Evolutionary conservation across 1,140 invertebrate genomes (phyloP).

Genomic region (Vanessa tameamea): DNA sequence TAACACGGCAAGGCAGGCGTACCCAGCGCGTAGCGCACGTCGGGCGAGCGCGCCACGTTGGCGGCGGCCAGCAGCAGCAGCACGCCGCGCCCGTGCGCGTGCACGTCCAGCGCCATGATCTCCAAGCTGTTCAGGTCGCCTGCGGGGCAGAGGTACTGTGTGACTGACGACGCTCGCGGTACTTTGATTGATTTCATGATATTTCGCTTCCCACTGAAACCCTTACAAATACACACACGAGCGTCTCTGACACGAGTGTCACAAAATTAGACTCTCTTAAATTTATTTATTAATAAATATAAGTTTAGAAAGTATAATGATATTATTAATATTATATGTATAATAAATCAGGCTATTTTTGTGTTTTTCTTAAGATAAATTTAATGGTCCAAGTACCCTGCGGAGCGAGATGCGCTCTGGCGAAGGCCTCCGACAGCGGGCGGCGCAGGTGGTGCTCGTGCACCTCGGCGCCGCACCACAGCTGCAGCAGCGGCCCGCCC

Average conservation of each 20-base stretch:
- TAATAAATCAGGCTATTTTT: no score
- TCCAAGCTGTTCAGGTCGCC: slow-evolving; percentile 59
- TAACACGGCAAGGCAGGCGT: no score
- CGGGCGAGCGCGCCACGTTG: slow-evolving; percentile 83
- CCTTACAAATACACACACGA: no score
- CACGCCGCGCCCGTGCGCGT: slow-evolving; percentile 83
- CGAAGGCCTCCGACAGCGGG: slow-evolving; percentile 52
- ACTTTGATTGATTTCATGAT: not conserved
- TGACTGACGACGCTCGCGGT: not conserved
- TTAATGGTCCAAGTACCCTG: slow-evolving; percentile 30
- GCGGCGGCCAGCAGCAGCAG: slow-evolving; percentile 88
- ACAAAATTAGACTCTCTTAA: no score
- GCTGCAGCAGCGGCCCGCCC: slow-evolving; percentile 59
- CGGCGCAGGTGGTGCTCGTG: slow-evolving; percentile 57
- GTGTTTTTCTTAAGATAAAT: no score
- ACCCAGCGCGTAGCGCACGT: slow-evolving; percentile 77
- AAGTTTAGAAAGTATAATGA: no score
- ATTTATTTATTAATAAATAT: not conserved
- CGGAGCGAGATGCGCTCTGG: slow-evolving; percentile 47
- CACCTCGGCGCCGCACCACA: slow-evolving; percentile 58
- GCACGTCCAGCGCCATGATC: slow-evolving; percentile 61
- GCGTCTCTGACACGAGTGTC: no score
- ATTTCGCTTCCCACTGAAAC: no score
- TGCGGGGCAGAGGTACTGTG: slow-evolving; percentile 26
- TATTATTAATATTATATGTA: no score